phyloP scores from a whole-genome alignment of 2,888 invertebrate genomes.

The Phorcus lineatus region DNA sequence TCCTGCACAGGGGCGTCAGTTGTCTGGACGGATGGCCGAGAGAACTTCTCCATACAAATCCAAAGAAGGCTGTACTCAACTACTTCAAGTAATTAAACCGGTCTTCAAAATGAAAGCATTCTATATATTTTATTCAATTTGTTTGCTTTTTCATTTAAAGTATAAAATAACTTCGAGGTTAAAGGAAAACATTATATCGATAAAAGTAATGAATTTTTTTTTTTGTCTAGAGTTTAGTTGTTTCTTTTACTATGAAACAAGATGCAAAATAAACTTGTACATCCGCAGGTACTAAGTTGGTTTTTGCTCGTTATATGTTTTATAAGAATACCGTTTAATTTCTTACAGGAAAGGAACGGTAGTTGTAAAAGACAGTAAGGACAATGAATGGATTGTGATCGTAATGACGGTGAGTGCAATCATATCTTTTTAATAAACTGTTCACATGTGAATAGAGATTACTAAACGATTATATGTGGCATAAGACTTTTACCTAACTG shows the following conservation, averaged over 20 bases:
- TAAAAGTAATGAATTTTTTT: too few relatives aligned
- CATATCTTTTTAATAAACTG: not conserved
- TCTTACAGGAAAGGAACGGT: slow-evolving; percentile 61
- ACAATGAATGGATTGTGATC: slow-evolving; percentile 68
- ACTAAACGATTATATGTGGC: too few relatives aligned
- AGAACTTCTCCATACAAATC: slow-evolving; percentile 57
- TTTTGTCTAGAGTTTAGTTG: too few relatives aligned
- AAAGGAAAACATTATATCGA: too few relatives aligned
- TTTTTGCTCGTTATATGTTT: not conserved
- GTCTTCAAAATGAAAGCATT: not conserved
- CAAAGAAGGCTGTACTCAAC: slow-evolving; percentile 64
- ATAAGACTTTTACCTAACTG: too few relatives aligned
- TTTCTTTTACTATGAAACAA: too few relatives aligned
- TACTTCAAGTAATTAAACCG: slow-evolving; percentile 63
- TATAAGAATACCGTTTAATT: not conserved
- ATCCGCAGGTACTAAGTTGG: too few relatives aligned
- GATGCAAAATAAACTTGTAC: too few relatives aligned
- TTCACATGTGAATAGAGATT: not conserved
- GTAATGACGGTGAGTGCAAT: slow-evolving; percentile 63
- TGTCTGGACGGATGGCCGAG: slow-evolving; percentile 67
- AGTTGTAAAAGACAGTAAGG: slow-evolving; percentile 60
- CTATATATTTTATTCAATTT: too few relatives aligned
- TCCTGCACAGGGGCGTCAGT: slow-evolving; percentile 25
- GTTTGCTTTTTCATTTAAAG: too few relatives aligned
- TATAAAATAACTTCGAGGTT: too few relatives aligned